Percentiles rank a stretch among this genome's conserved stretches.
phyloP scores from a whole-genome alignment of 2,797 vertebrate genomes.

The Enoplosus armatus region DNA sequence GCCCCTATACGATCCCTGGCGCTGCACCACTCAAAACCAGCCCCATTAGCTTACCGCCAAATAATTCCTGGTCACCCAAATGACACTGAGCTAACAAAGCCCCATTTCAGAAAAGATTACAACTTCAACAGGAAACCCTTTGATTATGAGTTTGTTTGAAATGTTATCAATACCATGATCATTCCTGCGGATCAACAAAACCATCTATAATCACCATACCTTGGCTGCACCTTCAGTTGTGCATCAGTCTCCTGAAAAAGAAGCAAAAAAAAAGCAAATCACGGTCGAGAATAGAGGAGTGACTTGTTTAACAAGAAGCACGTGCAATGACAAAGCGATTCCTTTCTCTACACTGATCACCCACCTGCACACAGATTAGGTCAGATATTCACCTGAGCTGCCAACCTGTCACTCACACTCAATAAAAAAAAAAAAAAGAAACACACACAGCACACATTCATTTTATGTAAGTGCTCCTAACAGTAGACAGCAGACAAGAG shows the following conservation, averaged over 20 bases:
- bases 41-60: constrained; percentile 81
- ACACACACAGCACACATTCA: constrained; percentile 79
- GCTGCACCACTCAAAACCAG: constrained; percentile 75
- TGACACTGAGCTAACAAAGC: constrained; percentile 83
- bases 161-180: constrained; percentile 87
- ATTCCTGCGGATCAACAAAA: constrained; percentile 83
- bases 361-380: constrained; percentile 86
- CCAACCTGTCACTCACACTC: constrained; percentile 84
- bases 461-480: constrained; percentile 50
- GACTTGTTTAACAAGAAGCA: constrained; percentile 85
- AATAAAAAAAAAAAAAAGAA: constrained; percentile 40
- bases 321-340: constrained; percentile 85
- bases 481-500: constrained; percentile 55
- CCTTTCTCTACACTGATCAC: constrained; percentile 75
- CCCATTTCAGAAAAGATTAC: constrained; percentile 88
- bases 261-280: constrained; percentile 51
- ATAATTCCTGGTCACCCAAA: constrained; percentile 86
- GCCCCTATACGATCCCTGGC: constrained; percentile 72
- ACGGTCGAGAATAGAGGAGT: constrained; percentile 74
- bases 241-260: constrained; percentile 64
- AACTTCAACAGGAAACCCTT: constrained; percentile 87
- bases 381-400: constrained; percentile 83
- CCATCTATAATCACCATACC: constrained; percentile 83
- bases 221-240: constrained; percentile 78
- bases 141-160: constrained; percentile 87